Percentiles rank a stretch among this genome's conserved stretches.
Evolutionary conservation across 2,888 invertebrate genomes (phyloP).

Genomic region (Hetaerina titia): DNA sequence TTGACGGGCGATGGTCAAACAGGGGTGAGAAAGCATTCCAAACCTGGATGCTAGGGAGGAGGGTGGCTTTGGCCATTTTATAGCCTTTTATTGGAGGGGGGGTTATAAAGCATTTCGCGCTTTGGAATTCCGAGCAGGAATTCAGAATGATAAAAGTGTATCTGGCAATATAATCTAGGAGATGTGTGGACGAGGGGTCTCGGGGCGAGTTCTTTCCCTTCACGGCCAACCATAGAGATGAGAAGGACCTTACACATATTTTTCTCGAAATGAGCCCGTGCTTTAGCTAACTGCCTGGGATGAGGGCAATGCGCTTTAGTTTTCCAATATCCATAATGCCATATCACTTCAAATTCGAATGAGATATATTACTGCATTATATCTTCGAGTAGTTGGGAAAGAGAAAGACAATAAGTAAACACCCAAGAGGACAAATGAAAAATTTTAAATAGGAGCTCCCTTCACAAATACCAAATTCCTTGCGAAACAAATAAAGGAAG

Average conservation of each 20-base stretch:
- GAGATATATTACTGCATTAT: neutral
- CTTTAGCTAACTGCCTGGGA: neutral
- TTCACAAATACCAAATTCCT: no score
- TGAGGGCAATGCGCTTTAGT: neutral
- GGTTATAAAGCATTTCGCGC: slow-evolving; percentile 30
- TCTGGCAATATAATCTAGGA: slow-evolving; percentile 40
- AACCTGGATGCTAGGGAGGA: neutral
- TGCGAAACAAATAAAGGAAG: no score
- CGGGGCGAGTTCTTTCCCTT: neutral
- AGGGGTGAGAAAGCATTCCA: neutral
- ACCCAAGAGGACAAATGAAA: neutral
- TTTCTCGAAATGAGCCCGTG: neutral
- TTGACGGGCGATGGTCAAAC: slow-evolving; percentile 34
- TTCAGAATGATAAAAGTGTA: slow-evolving; percentile 45
- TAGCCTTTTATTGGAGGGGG: slow-evolving; percentile 45
- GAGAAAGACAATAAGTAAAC: neutral
- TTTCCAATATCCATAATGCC: neutral
- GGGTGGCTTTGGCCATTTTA: neutral
- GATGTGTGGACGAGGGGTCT: neutral
- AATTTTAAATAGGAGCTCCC: no score
- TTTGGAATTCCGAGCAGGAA: slow-evolving; percentile 36
- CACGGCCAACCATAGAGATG: neutral
- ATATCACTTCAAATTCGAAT: neutral
- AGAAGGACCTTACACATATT: neutral
- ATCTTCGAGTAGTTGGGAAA: neutral